phyloP scores from a whole-genome alignment of 2,113 vertebrate genomes.

The Cyphomyrus plagiostoma region DNA sequence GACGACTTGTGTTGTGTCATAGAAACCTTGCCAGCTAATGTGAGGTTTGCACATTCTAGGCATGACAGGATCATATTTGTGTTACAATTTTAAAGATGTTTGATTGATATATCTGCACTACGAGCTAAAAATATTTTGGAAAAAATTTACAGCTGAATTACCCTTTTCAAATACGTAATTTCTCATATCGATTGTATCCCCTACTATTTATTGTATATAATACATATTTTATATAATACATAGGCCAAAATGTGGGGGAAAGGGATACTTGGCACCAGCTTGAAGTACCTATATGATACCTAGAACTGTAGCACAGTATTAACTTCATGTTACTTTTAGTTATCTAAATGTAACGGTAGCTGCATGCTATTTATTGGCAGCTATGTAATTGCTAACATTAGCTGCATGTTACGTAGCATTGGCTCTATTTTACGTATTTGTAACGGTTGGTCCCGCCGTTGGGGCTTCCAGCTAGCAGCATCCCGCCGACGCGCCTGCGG shows the following conservation, averaged over 20 bases:
- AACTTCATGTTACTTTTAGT: background rate
- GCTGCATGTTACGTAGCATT: background rate
- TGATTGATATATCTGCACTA: background rate
- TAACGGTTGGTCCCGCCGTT: background rate
- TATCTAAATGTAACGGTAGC: background rate
- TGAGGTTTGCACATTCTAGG: background rate
- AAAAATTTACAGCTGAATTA: background rate
- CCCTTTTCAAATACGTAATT: background rate
- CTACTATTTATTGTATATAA: background rate
- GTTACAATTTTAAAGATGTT: background rate
- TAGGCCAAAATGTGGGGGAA: background rate
- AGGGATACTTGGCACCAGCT: background rate
- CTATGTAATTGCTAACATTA: background rate
- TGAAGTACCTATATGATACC: background rate
- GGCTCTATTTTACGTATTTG: background rate
- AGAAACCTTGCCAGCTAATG: background rate
- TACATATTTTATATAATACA: background rate
- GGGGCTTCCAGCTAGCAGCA: background rate
- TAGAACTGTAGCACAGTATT: background rate
- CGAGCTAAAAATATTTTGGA: background rate
- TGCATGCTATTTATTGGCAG: background rate
- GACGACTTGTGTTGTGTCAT: background rate
- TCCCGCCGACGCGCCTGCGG: background rate
- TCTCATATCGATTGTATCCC: background rate
- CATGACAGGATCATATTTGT: background rate